phyloP scores from a whole-genome alignment of 2,888 invertebrate species.

The Drosophila subquinaria region DNA sequence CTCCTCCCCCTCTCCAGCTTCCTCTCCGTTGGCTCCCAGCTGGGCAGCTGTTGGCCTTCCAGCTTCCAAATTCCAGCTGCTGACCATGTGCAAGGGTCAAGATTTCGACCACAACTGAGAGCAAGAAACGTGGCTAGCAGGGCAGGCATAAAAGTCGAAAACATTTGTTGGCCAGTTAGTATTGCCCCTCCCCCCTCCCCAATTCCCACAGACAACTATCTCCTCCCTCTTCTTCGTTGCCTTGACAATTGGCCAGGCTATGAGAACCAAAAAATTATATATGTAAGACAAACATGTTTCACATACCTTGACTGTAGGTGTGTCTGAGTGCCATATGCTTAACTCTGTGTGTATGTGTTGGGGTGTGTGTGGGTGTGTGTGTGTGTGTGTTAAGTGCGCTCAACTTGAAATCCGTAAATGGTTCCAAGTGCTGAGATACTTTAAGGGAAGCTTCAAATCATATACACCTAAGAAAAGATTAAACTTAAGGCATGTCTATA shows the following conservation, averaged over 20 bases:
- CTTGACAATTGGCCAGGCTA: constrained; percentile 43
- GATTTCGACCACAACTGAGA: constrained; percentile 47
- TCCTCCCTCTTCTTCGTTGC: background rate
- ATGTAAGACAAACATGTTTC: constrained; percentile 26
- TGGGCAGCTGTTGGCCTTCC: constrained; percentile 1
- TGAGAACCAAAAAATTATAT: constrained; percentile 10
- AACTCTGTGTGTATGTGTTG: background rate
- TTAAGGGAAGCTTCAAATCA: constrained; percentile 6
- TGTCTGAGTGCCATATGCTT: background rate
- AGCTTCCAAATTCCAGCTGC: constrained; percentile 5
- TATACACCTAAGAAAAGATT: constrained; percentile 8
- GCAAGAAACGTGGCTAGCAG: constrained; percentile 2
- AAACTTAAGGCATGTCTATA: constrained; percentile 10
- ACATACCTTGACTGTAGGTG: constrained; percentile 2
- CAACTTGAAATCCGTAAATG: constrained; percentile 32
- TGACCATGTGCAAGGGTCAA: constrained; percentile 45
- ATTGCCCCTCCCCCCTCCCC: background rate
- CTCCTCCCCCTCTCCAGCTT: no score
- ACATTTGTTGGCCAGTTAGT: constrained; percentile 28
- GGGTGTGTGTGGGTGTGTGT: constrained; percentile 3
- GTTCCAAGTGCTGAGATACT: constrained; percentile 6
- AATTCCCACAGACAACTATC: no score
- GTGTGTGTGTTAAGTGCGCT: constrained; percentile 20
- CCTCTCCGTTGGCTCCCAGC: background rate
- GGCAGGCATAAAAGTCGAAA: constrained; percentile 44